Evolutionary conservation across 2,888 invertebrate genomes (phyloP).

Genomic region (Thymelicus lineola): DNA sequence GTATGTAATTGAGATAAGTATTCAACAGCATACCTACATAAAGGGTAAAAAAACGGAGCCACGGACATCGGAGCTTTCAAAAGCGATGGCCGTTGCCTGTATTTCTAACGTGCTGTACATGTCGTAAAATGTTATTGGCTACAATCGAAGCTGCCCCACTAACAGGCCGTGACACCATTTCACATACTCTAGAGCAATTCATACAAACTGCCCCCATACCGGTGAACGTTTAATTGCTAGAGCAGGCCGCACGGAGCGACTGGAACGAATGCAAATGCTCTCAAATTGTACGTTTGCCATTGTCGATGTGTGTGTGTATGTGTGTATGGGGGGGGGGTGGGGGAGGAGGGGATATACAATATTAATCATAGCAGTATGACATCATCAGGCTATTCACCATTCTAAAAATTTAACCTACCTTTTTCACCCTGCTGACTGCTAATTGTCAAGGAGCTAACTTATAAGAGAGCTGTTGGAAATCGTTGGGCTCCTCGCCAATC

Average conservation of each 20-base stretch:
- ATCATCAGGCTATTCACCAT: no score
- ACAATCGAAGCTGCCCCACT: not conserved
- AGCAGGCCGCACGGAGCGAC: constrained; percentile 20
- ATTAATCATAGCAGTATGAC: no score
- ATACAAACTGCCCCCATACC: constrained; percentile 14
- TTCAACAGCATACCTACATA: no score
- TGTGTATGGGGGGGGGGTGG: no score
- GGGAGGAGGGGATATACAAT: no score
- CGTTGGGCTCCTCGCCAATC: no score
- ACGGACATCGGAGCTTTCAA: not conserved
- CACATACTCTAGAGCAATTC: constrained; percentile 16
- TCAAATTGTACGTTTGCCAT: constrained; percentile 29
- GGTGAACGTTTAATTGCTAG: constrained; percentile 38
- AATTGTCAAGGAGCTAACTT: no score
- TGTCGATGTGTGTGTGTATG: not conserved
- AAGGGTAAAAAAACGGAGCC: no score
- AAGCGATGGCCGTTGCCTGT: not conserved
- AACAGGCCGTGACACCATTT: constrained; percentile 12
- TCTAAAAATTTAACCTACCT: no score
- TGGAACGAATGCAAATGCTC: constrained; percentile 41
- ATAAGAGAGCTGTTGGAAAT: no score
- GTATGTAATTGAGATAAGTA: no score
- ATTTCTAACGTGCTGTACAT: not conserved
- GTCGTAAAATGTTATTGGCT: constrained; percentile 11
- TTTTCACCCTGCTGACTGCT: no score